These are phyloP conservation scores for Spisula subtruncata DNA, from an alignment of 2,888 invertebrate species.

Conservation along the genomic window DNA sequence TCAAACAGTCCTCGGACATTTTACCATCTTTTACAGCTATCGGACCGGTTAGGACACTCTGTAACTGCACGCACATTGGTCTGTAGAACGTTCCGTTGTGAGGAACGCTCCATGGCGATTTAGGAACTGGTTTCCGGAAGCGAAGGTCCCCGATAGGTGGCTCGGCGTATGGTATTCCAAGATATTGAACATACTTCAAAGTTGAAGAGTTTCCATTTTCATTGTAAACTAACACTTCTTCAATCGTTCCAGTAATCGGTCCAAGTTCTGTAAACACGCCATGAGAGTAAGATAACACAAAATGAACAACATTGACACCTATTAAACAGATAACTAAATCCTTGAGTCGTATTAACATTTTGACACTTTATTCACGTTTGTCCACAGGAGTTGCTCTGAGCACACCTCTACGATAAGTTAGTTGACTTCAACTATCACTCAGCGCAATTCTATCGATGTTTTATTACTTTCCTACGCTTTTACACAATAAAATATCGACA, in stretches of 20 bases:
- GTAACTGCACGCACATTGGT: constrained; percentile 49
- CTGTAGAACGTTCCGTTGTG: constrained; percentile 61
- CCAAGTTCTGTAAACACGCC: constrained; percentile 45
- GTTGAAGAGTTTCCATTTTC: constrained; percentile 15
- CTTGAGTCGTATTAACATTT: neutral
- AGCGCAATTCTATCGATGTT: neutral
- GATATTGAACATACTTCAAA: constrained; percentile 53
- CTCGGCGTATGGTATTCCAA: constrained; percentile 68
- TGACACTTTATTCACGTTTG: neutral
- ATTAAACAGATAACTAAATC: neutral
- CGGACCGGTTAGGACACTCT: neutral
- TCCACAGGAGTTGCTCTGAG: neutral
- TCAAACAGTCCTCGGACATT: constrained; percentile 64
- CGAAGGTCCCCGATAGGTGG: constrained; percentile 57
- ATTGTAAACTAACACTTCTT: constrained; percentile 32
- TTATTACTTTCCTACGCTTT: neutral
- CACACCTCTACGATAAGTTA: too few species aligned
- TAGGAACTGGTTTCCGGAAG: constrained; percentile 59
- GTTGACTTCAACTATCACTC: neutral
- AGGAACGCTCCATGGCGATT: constrained; percentile 44
- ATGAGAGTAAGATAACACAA: neutral
- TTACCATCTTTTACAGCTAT: constrained; percentile 18
- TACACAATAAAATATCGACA: neutral
- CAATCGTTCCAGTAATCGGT: constrained; percentile 34
- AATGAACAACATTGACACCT: neutral